Base-by-base conservation (phyloP, 1,140 invertebrate species). In the Psilanteris sp. region DNA sequence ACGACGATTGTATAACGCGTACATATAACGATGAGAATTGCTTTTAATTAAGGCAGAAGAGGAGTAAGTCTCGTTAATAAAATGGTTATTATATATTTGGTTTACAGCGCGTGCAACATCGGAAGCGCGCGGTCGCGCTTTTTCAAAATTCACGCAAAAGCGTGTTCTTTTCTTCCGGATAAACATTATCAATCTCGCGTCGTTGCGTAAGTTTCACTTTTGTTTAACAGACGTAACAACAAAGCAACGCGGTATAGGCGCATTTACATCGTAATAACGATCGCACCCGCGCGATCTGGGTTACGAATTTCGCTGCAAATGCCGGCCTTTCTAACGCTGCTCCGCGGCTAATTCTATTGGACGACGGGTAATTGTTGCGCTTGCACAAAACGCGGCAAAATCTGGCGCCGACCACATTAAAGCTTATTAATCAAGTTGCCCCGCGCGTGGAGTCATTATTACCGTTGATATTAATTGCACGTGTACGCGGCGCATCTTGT, bases 231-330 rank as follows among this genome's bases (percentile, higher is more conserved):
- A 57, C 11, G 24, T 34, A 26, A 34, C 32, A 43, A 39, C 26
- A 11, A 44, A 54, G 22, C 46, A 50, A n/a, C 9, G 13, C 10
- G 20, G 27, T 4, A 5, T 5, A 14, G 7, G 13, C 15, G 18
- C 15, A 52, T 68, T 66, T 75, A 41, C 62, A 57, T 68, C 48
- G n/a, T n/a, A n/a, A 57, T 29, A 50, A 68, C 36, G 22, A 48
- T 62, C 62, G 39, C 48, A 57, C 61, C 57, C 27, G 36, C 46
- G 62, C 29, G 39, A 76, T 64, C 50, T 64, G 32, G 59, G 36
- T 66, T 77, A 66, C 64, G 72, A 64, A 62, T 67, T 66, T 66
- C 22, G 32, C 34, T 18, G 36, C 59, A 76, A 75, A 68, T 68
- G 55, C 50, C 46, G 70, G 59, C 52, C 66, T 70, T 70, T 77